These are phyloP conservation scores for Cydia pomonella DNA, from an alignment of 1,140 invertebrate species.

Conservation along the genomic window DNA sequence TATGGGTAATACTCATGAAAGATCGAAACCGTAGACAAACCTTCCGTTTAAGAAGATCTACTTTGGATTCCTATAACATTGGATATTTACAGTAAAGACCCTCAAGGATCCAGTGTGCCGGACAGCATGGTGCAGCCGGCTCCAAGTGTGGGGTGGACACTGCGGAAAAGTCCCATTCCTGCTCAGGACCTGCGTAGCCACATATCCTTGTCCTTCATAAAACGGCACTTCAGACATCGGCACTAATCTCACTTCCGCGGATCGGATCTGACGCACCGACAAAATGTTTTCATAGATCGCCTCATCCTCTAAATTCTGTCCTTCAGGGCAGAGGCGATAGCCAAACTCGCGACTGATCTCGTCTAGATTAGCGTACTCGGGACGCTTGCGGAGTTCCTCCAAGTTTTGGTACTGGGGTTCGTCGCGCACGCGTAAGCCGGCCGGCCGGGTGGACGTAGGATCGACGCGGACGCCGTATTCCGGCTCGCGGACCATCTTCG, in stretches of 20 bases:
- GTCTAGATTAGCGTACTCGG: constrained; percentile 75
- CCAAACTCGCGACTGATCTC: constrained; percentile 77
- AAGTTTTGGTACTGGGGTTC: constrained; percentile 77
- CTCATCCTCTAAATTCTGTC: constrained; percentile 78
- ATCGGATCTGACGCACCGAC: constrained; percentile 74
- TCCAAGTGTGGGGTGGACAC: constrained; percentile 71
- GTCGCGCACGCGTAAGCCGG: constrained; percentile 61
- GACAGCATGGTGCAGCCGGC: constrained; percentile 64
- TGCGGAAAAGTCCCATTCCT: constrained; percentile 78
- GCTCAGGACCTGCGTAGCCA: constrained; percentile 73
- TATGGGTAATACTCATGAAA: constrained; percentile 18
- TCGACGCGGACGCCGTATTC: constrained; percentile 72
- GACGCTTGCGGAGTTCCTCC: constrained; percentile 69
- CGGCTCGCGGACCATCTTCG: constrained; percentile 66
- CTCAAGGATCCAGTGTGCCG: constrained; percentile 65
- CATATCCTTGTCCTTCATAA: constrained; percentile 75
- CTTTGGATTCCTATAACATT: constrained; percentile 18
- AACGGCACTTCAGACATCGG: constrained; percentile 73
- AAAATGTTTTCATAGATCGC: constrained; percentile 77
- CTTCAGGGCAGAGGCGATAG: constrained; percentile 76
- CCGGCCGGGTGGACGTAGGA: constrained; percentile 56
- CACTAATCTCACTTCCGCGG: constrained; percentile 78
- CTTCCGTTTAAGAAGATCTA: constrained; percentile 7
- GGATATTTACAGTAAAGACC: constrained; percentile 71
- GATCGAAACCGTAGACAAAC: constrained; percentile 12